phyloP scores from a whole-genome alignment of 2,888 invertebrate genomes.

The Cyclophora albipunctata region DNA sequence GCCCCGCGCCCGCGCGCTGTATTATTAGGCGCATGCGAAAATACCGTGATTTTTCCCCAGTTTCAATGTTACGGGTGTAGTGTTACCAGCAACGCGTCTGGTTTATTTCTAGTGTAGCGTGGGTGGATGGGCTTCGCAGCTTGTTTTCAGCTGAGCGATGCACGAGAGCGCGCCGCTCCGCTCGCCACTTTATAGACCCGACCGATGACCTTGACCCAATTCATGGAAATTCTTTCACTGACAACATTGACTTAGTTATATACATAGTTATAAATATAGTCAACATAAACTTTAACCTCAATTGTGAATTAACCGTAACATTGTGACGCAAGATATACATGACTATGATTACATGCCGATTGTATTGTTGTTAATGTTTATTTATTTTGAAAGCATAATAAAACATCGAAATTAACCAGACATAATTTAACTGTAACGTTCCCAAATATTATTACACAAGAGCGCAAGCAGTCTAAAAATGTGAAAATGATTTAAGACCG shows the following conservation, averaged over 20 bases:
- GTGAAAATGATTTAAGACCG: no score
- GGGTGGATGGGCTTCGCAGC: constrained; percentile 42
- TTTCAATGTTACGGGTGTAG: constrained; percentile 62
- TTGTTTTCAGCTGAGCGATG: constrained; percentile 29
- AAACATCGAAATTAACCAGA: no score
- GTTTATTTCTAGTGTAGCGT: constrained; percentile 64
- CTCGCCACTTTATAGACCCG: constrained; percentile 8
- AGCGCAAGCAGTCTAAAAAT: no score
- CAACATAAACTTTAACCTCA: no score
- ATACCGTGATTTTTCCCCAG: constrained; percentile 36
- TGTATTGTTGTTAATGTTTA: no score
- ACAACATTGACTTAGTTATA: constrained; percentile 2
- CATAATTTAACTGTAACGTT: no score
- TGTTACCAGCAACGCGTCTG: constrained; percentile 62
- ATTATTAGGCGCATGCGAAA: constrained; percentile 35
- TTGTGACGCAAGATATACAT: no score
- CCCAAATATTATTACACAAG: no score
- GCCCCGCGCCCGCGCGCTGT: constrained; percentile 7
- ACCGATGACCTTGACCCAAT: constrained; percentile 64
- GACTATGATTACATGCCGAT: no score
- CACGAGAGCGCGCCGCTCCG: constrained; percentile 25
- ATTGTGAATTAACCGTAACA: no score
- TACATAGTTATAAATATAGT: constrained; percentile 11
- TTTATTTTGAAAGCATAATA: no score
- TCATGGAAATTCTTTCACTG: constrained; percentile 24